phyloP scores from a whole-genome alignment of 2,888 invertebrate genomes.

The Drosophila robusta region DNA sequence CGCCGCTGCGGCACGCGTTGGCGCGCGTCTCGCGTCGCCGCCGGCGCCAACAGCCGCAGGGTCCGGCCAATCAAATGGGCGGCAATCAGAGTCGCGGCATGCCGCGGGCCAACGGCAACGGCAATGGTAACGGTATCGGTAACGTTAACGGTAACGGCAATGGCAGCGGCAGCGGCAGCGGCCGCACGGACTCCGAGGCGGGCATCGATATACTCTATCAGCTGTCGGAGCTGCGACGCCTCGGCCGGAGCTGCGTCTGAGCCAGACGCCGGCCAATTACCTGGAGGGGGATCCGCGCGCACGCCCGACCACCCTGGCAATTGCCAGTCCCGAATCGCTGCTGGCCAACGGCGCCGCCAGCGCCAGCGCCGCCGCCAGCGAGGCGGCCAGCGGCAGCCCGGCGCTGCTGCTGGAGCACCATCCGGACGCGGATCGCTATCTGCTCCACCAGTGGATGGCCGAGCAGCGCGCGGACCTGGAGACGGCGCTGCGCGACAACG shows the following conservation, averaged over 20 bases:
- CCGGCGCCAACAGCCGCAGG: conserved; percentile 31
- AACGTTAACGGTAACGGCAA: conserved; percentile 12
- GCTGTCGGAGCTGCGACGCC: conserved; percentile 47
- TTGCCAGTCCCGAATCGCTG: conserved; percentile 20
- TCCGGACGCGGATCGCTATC: conserved; percentile 31
- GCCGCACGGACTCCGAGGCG: conserved; percentile 24
- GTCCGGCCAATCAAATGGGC: neutral
- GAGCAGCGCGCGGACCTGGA: conserved; percentile 27
- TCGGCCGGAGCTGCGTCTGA: conserved; percentile 24
- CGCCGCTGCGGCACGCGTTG: conserved; percentile 40
- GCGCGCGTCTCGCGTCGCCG: conserved; percentile 49
- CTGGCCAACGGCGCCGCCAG: neutral
- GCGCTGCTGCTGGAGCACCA: neutral
- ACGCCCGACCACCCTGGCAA: conserved; percentile 19
- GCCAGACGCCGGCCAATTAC: conserved; percentile 22
- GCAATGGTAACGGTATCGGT: neutral
- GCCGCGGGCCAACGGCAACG: conserved; percentile 1
- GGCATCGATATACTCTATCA: conserved; percentile 53
- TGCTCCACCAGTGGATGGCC: conserved; percentile 47
- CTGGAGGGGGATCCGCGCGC: conserved; percentile 32
- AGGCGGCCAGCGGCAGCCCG: neutral
- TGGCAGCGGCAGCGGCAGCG: neutral
- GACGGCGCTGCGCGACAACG: neutral
- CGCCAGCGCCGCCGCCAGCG: neutral
- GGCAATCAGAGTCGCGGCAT: conserved; percentile 13